Base-by-base conservation (phyloP, 2,888 invertebrate genomes). In the Glyphotaelius pellucidus region DNA sequence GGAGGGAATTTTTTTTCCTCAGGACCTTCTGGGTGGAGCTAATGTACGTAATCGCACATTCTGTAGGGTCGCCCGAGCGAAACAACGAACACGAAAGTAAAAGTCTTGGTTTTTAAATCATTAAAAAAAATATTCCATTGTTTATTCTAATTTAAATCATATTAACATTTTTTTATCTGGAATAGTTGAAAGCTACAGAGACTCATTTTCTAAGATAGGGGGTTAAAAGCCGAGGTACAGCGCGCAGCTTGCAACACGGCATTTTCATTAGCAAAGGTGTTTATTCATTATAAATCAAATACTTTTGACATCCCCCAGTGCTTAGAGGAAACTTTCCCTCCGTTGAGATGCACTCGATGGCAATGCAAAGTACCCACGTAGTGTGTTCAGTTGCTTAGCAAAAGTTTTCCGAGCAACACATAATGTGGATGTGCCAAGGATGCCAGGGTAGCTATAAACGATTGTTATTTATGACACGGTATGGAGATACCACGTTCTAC, bases 401-500 rank as follows among this genome's bases (percentile, higher is more conserved):
- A 90, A 88, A 88, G 52, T 88, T 90, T 86, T 12, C 88, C 52
- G 25, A 42, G 86, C 87, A 86, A 85, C 80, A 90, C 80, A 90
- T 87, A 90, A 90, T 80, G 42, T 80, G 86, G 80, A 80, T 86
- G 80, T 81, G 80, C 81, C 87, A 25, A 30, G 35, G 79, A 31
- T 80, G 87, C 86, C 90, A 90, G 83, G 89, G 47, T 38, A 86
- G 90, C 86, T 42, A 91, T 91, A 90, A 91, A 91, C 90, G 91
- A 90, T 85, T 90, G 86, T 91, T 91, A 91, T 91, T 91, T 91
- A 91, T 90, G 85, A 86, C 19, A 38, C 47, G 38, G 80, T 81
- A 91, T 91, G 91, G 91, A 91, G 87, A 91, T 81, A 87, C 87
- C 80, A 31, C 86, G 91, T 52, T 86, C 67, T 67, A 38, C 80